Percentiles rank a stretch among this genome's conserved stretches.
Conservation (phyloP, 37 sponge, comb jelly and placozoan genomes). For the Haliclona indistincta region DNA sequence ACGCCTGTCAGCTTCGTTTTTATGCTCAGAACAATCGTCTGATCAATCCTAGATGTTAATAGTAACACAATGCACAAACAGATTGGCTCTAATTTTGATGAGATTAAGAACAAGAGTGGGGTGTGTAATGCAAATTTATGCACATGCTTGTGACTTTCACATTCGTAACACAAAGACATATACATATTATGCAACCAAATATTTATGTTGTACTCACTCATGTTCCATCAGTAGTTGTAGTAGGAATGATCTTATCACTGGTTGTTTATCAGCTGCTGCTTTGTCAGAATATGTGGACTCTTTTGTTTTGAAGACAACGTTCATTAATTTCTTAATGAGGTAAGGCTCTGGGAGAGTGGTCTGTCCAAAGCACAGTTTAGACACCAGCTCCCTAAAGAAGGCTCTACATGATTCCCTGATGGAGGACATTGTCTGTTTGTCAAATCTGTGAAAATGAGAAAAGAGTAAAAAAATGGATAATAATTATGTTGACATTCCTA, state of each 20-base stretch:
- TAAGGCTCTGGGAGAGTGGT: slow-evolving; percentile 54
- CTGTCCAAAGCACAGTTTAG: slow-evolving; percentile 71
- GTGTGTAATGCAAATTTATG: too few species aligned
- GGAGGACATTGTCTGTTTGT: neutral
- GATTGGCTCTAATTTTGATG: too few species aligned
- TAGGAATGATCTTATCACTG: slow-evolving; percentile 66
- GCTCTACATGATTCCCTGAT: slow-evolving; percentile 21
- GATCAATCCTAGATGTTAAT: too few species aligned
- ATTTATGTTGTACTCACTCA: too few species aligned
- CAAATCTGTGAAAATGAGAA: neutral
- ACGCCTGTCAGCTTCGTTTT: too few species aligned
- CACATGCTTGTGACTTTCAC: too few species aligned
- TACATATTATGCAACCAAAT: too few species aligned
- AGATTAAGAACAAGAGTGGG: too few species aligned
- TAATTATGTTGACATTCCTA: too few species aligned
- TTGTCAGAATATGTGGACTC: slow-evolving; percentile 46
- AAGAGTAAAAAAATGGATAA: neutral
- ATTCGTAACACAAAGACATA: too few species aligned
- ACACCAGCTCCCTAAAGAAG: slow-evolving; percentile 77
- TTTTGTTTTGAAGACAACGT: slow-evolving; percentile 55
- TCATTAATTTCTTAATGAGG: slow-evolving; percentile 55
- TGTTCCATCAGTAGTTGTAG: slow-evolving; percentile 66
- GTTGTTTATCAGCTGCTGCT: slow-evolving; percentile 36
- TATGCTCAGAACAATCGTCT: too few species aligned
- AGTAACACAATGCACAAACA: too few species aligned